Evolutionary conservation across 1,140 invertebrate genomes (phyloP).

Genomic region (Rhopalosiphum maidis): DNA sequence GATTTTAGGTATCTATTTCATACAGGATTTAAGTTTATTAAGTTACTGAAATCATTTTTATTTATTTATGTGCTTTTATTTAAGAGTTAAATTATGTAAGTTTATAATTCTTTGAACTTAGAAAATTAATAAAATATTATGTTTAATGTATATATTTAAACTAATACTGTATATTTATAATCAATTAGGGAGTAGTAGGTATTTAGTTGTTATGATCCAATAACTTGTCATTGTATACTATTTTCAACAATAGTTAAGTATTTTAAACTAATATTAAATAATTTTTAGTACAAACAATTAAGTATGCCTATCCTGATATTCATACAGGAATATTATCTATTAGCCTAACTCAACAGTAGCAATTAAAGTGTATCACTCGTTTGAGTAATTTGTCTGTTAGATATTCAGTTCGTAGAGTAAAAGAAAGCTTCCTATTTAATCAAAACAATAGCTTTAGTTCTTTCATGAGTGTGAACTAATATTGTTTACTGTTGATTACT

Average conservation of each 20-base stretch:
- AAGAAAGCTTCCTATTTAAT: conserved; percentile 29
- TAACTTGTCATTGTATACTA: not conserved
- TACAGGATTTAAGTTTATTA: too few species aligned
- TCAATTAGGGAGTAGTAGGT: not conserved
- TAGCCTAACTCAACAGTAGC: not conserved
- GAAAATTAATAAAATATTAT: not conserved
- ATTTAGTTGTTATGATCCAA: not conserved
- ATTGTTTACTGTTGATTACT: conserved; percentile 32
- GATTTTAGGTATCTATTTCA: not conserved
- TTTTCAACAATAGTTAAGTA: not conserved
- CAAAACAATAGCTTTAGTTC: conserved; percentile 11
- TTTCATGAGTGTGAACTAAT: conserved; percentile 17
- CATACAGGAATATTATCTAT: not conserved
- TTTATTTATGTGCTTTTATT: not conserved
- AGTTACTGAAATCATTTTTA: not conserved
- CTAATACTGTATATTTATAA: too few species aligned
- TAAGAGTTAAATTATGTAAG: not conserved
- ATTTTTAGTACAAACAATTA: not conserved
- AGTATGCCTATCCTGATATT: not conserved
- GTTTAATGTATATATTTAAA: too few species aligned
- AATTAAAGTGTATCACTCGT: conserved; percentile 14
- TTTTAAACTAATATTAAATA: not conserved
- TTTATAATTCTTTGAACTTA: not conserved
- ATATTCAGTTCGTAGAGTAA: not conserved
- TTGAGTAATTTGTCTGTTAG: not conserved